A percentile compares a stretch with the other conserved stretches of the same genome.
Conservation (phyloP, 2,113 vertebrate species). For the Crotophaga sulcirostris region DNA sequence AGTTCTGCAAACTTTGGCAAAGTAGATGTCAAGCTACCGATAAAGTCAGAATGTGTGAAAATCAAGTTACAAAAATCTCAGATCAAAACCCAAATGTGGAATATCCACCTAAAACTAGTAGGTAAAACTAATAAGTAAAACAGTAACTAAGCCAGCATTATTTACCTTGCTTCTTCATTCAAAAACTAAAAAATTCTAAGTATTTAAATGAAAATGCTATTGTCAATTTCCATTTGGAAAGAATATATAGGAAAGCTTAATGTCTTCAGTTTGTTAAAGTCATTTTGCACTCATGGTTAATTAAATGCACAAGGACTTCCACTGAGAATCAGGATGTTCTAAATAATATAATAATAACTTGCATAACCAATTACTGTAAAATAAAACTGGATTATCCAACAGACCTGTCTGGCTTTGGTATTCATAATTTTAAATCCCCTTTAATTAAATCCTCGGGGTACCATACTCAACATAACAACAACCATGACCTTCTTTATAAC, state of each 20-base stretch:
- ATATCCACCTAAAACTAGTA: not conserved
- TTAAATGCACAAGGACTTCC: constrained; percentile 53
- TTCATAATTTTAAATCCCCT: constrained; percentile 62
- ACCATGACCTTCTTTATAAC: constrained; percentile 10
- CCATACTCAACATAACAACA: constrained; percentile 13
- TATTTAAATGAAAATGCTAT: not conserved
- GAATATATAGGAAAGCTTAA: constrained; percentile 8
- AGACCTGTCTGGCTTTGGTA: constrained; percentile 29
- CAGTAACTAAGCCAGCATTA: not conserved
- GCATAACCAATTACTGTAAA: constrained; percentile 68
- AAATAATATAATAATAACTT: constrained; percentile 65
- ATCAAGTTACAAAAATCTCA: not conserved
- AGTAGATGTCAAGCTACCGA: not conserved
- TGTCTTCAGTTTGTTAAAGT: constrained; percentile 31
- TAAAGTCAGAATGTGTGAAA: not conserved
- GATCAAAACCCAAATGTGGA: not conserved
- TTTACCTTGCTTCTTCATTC: not conserved
- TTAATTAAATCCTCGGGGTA: constrained; percentile 67
- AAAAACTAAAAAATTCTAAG: not conserved
- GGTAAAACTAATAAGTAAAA: not conserved
- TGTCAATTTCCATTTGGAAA: constrained; percentile 34
- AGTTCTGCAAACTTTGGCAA: not conserved
- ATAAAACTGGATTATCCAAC: constrained; percentile 63
- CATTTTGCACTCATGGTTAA: constrained; percentile 33
- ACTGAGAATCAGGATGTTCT: constrained; percentile 42